Conservation (phyloP, 2,797 vertebrate species). For the Alca torda region DNA sequence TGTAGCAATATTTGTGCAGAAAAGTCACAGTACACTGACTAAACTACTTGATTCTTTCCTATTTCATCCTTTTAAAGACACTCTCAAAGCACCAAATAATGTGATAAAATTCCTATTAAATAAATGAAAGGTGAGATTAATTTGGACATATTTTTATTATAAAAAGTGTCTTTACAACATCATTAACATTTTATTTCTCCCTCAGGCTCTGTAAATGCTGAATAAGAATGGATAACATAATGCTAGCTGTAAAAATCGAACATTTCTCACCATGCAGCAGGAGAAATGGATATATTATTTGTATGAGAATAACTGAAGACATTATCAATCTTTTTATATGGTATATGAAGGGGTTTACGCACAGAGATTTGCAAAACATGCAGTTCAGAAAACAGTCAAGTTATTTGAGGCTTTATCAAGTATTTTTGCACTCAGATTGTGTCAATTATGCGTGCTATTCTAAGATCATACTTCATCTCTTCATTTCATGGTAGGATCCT, state of each 20-base stretch:
- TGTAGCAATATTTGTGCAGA: not conserved
- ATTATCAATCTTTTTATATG: not conserved
- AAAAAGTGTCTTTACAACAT: constrained; percentile 25
- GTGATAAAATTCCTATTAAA: not conserved
- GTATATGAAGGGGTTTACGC: not conserved
- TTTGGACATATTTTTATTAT: constrained; percentile 24
- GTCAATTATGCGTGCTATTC: not conserved
- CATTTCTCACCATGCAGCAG: not conserved
- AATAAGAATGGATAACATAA: not conserved
- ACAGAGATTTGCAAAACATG: not conserved
- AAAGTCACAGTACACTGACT: not conserved
- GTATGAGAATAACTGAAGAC: not conserved
- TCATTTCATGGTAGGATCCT: not conserved
- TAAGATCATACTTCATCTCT: not conserved
- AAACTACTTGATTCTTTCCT: not conserved
- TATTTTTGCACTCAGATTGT: not conserved
- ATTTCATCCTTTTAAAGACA: not conserved
- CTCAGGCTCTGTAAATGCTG: not conserved
- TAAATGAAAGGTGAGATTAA: not conserved
- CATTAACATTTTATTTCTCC: constrained; percentile 36
- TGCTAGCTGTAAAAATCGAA: not conserved
- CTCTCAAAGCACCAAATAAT: not conserved
- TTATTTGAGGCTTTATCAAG: not conserved
- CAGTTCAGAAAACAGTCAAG: not conserved
- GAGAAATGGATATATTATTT: not conserved